A percentile compares a stretch with the other conserved stretches of the same genome.
These are phyloP conservation scores for Piezodorus guildinii DNA, from an alignment of 1,140 invertebrate genomes.

Conservation along the genomic window DNA sequence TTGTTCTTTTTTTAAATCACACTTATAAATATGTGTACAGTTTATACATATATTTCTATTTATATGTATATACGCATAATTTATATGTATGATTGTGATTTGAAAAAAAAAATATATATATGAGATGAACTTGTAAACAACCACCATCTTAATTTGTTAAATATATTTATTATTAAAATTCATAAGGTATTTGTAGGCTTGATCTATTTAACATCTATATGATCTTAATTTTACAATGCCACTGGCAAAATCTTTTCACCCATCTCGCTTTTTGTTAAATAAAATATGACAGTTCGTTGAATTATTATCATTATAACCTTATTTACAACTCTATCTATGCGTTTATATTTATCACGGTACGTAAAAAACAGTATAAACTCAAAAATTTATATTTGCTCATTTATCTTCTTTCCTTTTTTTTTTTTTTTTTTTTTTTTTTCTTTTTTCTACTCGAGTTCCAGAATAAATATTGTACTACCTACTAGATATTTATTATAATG, in stretches of 20 bases:
- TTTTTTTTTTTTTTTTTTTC: too few relatives aligned
- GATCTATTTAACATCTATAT: slow-evolving; percentile 22
- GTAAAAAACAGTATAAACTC: too few relatives aligned
- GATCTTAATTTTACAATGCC: slow-evolving; percentile 24
- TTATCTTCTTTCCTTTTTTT: too few relatives aligned
- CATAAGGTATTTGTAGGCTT: slow-evolving; percentile 20
- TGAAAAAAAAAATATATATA: slow-evolving; percentile 6
- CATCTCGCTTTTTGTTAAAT: slow-evolving; percentile 25
- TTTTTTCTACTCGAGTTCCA: too few relatives aligned
- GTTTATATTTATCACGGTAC: too few relatives aligned
- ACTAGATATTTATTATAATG: too few relatives aligned
- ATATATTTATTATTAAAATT: not conserved
- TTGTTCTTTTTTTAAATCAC: not conserved
- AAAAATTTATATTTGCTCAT: too few relatives aligned
- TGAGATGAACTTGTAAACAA: not conserved
- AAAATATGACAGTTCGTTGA: slow-evolving; percentile 25
- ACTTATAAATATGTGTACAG: not conserved
- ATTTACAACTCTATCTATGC: too few relatives aligned
- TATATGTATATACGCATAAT: not conserved
- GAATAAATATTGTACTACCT: too few relatives aligned
- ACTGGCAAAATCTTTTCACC: slow-evolving; percentile 23
- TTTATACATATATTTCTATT: not conserved
- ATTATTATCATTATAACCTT: not conserved
- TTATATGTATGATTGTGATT: not conserved
- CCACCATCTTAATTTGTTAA: not conserved